Evolutionary conservation across 2,888 invertebrate species (phyloP).

Genomic region (Meganola albula): DNA sequence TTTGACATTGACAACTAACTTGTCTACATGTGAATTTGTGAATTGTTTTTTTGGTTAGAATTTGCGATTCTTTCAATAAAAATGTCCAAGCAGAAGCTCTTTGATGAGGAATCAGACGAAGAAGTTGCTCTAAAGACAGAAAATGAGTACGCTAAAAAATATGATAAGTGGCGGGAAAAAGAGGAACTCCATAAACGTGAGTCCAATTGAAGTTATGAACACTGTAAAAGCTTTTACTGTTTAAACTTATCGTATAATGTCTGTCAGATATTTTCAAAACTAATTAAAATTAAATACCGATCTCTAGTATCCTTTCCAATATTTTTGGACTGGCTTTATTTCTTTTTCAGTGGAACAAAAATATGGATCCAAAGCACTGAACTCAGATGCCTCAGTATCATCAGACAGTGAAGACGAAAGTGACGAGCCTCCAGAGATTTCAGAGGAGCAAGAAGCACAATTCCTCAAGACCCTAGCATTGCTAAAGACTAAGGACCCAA

Average conservation of each 20-base stretch:
- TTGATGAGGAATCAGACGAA: constrained; percentile 76
- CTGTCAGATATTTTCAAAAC: no score
- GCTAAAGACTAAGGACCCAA: constrained; percentile 92
- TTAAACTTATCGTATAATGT: no score
- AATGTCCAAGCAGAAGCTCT: constrained; percentile 60
- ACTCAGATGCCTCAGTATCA: constrained; percentile 57
- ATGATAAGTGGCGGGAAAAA: constrained; percentile 89
- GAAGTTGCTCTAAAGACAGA: constrained; percentile 82
- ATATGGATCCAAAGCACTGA: constrained; percentile 79
- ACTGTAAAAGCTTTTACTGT: no score
- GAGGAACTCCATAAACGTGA: constrained; percentile 91
- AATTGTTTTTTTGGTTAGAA: constrained; percentile 15
- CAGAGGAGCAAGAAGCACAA: constrained; percentile 86
- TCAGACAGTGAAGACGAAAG: constrained; percentile 82
- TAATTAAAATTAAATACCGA: no score
- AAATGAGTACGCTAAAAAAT: constrained; percentile 88
- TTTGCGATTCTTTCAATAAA: constrained; percentile 11
- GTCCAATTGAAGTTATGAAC: constrained; percentile 25
- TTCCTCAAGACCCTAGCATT: constrained; percentile 92
- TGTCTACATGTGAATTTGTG: constrained; percentile 5
- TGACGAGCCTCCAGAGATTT: constrained; percentile 74
- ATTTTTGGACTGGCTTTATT: no score
- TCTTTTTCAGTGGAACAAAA: constrained; percentile 82
- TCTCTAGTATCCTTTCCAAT: no score
- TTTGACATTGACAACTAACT: no score